A percentile compares a stretch with the other conserved stretches of the same genome.
These are phyloP conservation scores for Copsychus sechellarum DNA, from an alignment of 2,113 vertebrate species.

Conservation along the genomic window DNA sequence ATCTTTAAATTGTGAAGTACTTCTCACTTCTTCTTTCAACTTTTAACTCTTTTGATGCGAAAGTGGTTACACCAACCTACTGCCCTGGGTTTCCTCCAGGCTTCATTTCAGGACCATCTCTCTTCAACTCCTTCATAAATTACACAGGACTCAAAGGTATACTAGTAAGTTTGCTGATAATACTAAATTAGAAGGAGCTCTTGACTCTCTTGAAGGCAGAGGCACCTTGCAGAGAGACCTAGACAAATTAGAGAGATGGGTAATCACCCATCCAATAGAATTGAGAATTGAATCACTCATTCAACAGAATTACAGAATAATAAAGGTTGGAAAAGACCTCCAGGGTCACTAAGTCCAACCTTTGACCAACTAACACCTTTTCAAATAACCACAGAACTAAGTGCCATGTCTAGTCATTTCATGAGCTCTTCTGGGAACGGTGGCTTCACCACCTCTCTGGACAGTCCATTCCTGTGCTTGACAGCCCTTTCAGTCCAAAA, in stretches of 20 bases:
- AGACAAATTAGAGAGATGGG: background rate
- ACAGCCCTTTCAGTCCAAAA: background rate
- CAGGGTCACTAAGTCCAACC: too few species aligned
- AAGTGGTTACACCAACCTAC: background rate
- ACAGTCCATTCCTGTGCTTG: background rate
- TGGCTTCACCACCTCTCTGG: background rate
- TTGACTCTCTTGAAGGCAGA: background rate
- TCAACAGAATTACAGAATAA: background rate
- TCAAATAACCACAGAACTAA: background rate
- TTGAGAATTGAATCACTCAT: too few species aligned
- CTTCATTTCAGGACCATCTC: background rate
- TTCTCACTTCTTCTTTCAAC: background rate
- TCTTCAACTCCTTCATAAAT: background rate
- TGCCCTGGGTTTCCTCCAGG: background rate
- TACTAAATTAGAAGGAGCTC: background rate
- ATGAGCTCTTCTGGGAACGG: rapidly evolving
- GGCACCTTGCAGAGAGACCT: background rate
- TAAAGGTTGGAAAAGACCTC: background rate
- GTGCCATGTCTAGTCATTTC: background rate
- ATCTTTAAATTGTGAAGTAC: background rate
- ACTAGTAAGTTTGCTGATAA: background rate
- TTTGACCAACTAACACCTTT: background rate
- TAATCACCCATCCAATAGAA: background rate
- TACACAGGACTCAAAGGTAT: background rate
- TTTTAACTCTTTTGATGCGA: background rate